phyloP scores from a whole-genome alignment of 2,888 invertebrate species.

The Tinea semifulvella region DNA sequence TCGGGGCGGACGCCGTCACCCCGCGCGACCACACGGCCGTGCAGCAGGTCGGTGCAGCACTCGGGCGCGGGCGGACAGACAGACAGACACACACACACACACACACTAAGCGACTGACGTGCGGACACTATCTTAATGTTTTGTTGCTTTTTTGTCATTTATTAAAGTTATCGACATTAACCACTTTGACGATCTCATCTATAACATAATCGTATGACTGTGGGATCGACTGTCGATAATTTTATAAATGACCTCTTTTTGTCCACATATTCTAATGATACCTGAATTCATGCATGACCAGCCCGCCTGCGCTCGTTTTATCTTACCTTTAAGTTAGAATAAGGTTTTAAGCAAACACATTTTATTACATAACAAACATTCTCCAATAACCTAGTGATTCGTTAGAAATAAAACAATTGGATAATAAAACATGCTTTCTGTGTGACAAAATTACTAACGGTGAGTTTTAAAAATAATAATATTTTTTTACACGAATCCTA shows the following conservation, averaged over 20 bases:
- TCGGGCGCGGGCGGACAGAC: slow-evolving; percentile 29
- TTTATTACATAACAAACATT: no score
- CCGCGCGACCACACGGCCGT: slow-evolving; percentile 89
- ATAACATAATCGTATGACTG: background rate
- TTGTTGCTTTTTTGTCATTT: slow-evolving; percentile 7
- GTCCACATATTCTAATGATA: background rate
- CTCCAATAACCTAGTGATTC: no score
- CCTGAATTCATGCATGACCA: background rate
- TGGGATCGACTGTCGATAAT: slow-evolving; percentile 1
- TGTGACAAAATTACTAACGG: no score
- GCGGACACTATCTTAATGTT: slow-evolving; percentile 12
- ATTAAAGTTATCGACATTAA: background rate
- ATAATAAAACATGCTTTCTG: no score
- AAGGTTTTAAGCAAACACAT: no score
- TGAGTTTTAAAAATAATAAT: no score
- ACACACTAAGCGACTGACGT: slow-evolving; percentile 10
- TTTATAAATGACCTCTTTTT: background rate
- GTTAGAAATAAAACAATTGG: no score
- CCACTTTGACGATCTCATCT: no score
- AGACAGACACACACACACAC: slow-evolving; percentile 27
- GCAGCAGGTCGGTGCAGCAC: slow-evolving; percentile 78
- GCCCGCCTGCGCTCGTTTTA: slow-evolving; percentile 11
- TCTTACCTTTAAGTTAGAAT: no score
- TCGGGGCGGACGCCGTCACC: slow-evolving; percentile 93
- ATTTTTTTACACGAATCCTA: no score